phyloP scores from a whole-genome alignment of 2,113 vertebrate genomes.

The Holacanthus passer region DNA sequence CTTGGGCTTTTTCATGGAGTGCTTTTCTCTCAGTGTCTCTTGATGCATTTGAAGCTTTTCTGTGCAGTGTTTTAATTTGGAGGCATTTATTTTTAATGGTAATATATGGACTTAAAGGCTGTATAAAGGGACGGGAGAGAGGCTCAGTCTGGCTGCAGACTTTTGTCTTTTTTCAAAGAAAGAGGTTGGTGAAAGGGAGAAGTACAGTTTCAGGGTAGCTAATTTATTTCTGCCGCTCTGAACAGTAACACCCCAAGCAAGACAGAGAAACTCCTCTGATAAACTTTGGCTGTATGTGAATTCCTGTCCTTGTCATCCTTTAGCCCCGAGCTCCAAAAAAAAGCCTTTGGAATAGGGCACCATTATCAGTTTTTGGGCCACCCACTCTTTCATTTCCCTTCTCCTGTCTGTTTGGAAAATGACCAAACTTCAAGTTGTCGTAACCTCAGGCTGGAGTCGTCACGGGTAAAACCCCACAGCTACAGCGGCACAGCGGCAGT shows the following conservation, averaged over 20 bases:
- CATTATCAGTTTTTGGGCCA: conserved; percentile 53
- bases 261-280: conserved; percentile 52
- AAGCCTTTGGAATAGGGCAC: conserved; percentile 19
- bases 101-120: conserved; percentile 45
- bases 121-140: conserved; percentile 16
- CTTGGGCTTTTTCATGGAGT: conserved; percentile 40
- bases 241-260: conserved; percentile 38
- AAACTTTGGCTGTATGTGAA: conserved; percentile 48
- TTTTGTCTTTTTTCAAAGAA: conserved; percentile 3
- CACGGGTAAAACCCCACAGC: conserved; percentile 51
- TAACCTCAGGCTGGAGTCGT: conserved; percentile 39
- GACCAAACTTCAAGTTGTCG: conserved; percentile 49
- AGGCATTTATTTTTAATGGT: conserved; percentile 63
- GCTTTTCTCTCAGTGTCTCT: conserved; percentile 45
- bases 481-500: conserved; percentile 36
- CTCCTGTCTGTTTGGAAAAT: conserved; percentile 46
- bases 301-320: conserved; percentile 33
- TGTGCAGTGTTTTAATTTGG: conserved; percentile 37
- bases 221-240: conserved; percentile 60
- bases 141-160: neutral
- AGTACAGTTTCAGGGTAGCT: conserved; percentile 28
- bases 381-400: conserved; percentile 49
- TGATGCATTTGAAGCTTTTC: conserved; percentile 45
- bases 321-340: conserved; percentile 18
- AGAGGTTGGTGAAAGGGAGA: conserved; percentile 30